Base-by-base conservation (phyloP, 2,888 invertebrate species). In the Folsomia manolachei region DNA sequence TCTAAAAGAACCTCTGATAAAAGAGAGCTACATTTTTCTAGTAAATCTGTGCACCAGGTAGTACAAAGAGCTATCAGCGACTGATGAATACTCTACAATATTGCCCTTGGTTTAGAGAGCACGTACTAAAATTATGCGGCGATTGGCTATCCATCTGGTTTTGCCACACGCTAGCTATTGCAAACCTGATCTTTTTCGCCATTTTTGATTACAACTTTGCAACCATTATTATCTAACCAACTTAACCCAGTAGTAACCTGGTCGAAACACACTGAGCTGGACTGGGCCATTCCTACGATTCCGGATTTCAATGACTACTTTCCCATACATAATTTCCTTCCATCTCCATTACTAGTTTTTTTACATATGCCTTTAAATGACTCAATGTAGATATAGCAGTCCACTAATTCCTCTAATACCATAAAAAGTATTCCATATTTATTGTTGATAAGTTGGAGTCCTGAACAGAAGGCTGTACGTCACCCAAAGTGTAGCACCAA, bases 391-490 rank as follows among this genome's bases (percentile, higher is more conserved):
- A n/a, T n/a, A n/a, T n/a, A n/a, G n/a, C n/a, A n/a, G n/a, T 56
- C 39, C 39, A 39, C 7, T 56, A 56, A 56, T 56, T 56, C 7
- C 14, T 14, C 39, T 39, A 39, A 39, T 39, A n/a, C n/a, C n/a
- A n/a, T n/a, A n/a, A n/a, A n/a, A n/a, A n/a, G n/a, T n/a, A 39
- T 39, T 39, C 56, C 18, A 56, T 56, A 14, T 56, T 56, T 56
- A 56, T 56, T 56, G 56, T n/a, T 56, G 56, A 56, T 56, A 19
- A 63, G 63, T 26, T 63, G 63, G 24, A 25, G 4, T 63, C 60
- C 7, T 63, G 63, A 9, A 56, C 21, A 56, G 56, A 7, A 25
- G 23, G 23, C 7, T 27, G 63, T 18, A 27, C 63, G 26, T 63
- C 19, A 63, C 25, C 27, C 9, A 4, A 18, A 63, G 4, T 7